These are phyloP conservation scores for Podilymbus podiceps DNA, from an alignment of 2,113 vertebrate species.

Conservation along the genomic window DNA sequence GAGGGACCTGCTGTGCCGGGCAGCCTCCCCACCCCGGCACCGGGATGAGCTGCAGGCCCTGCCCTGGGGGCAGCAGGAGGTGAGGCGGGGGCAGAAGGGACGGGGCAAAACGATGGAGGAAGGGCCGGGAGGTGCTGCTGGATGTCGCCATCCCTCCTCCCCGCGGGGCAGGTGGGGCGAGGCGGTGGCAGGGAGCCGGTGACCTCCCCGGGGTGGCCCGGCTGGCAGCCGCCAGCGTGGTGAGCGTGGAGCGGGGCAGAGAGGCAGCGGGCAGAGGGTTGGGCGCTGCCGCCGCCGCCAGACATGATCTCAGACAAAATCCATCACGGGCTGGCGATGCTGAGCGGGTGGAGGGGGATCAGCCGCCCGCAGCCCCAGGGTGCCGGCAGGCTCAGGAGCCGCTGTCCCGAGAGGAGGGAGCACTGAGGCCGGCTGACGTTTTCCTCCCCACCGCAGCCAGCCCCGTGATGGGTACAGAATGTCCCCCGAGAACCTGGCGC, in stretches of 20 bases:
- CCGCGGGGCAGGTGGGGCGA: background rate
- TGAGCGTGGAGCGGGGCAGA: background rate
- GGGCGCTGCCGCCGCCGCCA: background rate
- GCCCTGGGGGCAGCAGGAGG: background rate
- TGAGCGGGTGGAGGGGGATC: background rate
- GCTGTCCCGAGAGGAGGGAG: background rate
- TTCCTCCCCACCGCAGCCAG: background rate
- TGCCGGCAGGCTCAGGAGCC: background rate
- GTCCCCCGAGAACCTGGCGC: background rate
- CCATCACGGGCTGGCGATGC: rapidly evolving
- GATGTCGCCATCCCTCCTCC: background rate
- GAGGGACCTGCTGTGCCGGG: background rate
- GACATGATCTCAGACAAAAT: background rate
- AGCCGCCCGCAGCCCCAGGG: rapidly evolving
- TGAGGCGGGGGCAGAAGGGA: background rate
- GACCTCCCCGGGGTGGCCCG: background rate
- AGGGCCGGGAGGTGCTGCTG: background rate
- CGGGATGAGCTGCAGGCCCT: background rate
- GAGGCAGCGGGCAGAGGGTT: background rate
- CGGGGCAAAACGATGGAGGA: background rate
- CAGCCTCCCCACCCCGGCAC: rapidly evolving
- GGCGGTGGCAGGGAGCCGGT: background rate
- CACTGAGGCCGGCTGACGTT: background rate
- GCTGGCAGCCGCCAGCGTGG: rapidly evolving
- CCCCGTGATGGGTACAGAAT: background rate